Conservation (phyloP, 2,113 vertebrate species). For the Cathartes aura region DNA sequence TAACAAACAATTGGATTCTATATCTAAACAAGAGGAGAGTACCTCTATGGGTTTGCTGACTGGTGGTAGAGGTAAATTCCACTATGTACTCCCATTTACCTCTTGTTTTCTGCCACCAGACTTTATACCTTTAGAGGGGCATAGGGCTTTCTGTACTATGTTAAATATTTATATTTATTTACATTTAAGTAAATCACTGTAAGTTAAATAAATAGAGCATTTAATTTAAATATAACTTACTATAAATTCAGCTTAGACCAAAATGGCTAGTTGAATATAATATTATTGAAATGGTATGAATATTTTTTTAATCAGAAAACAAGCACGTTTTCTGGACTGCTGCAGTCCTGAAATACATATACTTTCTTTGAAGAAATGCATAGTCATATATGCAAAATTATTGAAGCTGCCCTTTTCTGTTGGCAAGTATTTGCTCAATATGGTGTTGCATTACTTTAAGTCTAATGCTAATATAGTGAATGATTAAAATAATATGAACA, state of each 20-base stretch:
- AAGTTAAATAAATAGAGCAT: background rate
- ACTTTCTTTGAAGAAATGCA: background rate
- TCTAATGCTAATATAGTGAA: background rate
- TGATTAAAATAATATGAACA: background rate
- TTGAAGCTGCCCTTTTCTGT: background rate
- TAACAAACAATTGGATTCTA: background rate
- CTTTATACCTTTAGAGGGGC: background rate
- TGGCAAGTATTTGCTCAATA: conserved; percentile 4
- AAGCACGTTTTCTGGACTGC: background rate
- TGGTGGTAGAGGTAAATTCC: background rate
- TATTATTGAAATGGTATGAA: background rate
- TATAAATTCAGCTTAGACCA: background rate
- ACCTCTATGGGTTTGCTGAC: background rate
- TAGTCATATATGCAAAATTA: background rate
- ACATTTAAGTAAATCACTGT: background rate
- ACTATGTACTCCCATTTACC: background rate
- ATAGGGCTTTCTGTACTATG: background rate
- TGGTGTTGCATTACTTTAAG: background rate
- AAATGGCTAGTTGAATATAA: background rate
- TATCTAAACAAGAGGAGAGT: background rate
- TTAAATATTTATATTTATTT: background rate
- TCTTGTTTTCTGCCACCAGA: background rate
- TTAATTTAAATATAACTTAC: background rate
- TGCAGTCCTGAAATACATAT: background rate
- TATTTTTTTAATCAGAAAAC: background rate